These are phyloP conservation scores for Orchesellides sinensis DNA, from an alignment of 2,888 invertebrate genomes.

Conservation along the genomic window DNA sequence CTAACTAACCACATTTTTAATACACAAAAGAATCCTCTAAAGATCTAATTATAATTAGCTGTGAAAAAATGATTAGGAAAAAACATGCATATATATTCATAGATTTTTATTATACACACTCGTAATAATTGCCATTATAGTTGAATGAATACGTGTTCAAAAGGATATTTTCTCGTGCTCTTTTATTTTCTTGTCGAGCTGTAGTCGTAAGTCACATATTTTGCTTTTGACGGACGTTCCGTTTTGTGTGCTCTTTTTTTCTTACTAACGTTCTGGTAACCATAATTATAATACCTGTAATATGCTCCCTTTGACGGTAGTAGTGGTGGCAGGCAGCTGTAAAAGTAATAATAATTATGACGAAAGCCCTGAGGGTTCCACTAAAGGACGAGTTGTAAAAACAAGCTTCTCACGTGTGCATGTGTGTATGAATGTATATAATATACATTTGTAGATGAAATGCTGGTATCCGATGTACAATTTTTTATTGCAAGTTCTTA, in stretches of 20 bases:
- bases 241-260: background rate
- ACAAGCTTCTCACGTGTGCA: background rate
- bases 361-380: conserved; percentile 5
- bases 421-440: too few species aligned
- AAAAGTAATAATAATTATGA: conserved; percentile 19
- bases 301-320: conserved; percentile 19
- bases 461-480: background rate
- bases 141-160: background rate
- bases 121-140: conserved; percentile 5
- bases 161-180: conserved; percentile 26
- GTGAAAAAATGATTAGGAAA: background rate
- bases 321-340: conserved; percentile 5
- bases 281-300: too few species aligned
- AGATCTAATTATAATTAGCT: conserved; percentile 32
- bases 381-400: background rate
- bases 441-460: too few species aligned
- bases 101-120: background rate
- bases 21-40: background rate
- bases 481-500: background rate
- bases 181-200: conserved; percentile 4
- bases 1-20: background rate
- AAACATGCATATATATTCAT: background rate
- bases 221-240: background rate
- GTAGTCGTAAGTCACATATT: background rate
- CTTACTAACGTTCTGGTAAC: too few species aligned